Conservation (phyloP, 1,140 invertebrate genomes). For the Penaeus indicus region DNA sequence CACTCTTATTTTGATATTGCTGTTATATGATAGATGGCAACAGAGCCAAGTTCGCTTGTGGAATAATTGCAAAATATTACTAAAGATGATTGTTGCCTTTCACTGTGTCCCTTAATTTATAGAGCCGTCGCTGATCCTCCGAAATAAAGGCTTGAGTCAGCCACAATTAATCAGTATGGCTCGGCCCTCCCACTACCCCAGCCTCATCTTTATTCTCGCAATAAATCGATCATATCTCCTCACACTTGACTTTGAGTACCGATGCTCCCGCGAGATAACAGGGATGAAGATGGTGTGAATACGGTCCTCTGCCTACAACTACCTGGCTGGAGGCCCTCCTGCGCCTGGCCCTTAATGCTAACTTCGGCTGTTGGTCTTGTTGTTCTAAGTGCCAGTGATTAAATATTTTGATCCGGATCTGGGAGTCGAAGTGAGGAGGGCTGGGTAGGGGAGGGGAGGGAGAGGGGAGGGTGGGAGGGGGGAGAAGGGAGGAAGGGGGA, state of each 20-base stretch:
- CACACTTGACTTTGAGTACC: slow-evolving; percentile 52
- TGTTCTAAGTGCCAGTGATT: too few relatives aligned
- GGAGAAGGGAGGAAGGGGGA: too few relatives aligned
- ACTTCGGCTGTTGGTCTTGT: too few relatives aligned
- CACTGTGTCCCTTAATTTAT: slow-evolving; percentile 54
- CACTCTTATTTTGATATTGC: slow-evolving; percentile 35
- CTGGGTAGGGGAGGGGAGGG: too few relatives aligned
- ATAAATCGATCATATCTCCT: slow-evolving; percentile 62
- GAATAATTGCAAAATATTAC: slow-evolving; percentile 60
- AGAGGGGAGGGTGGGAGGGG: too few relatives aligned
- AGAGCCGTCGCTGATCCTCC: slow-evolving; percentile 45
- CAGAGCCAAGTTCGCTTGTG: slow-evolving; percentile 30
- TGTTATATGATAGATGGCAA: slow-evolving; percentile 45
- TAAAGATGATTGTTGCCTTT: slow-evolving; percentile 58
- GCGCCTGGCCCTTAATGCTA: too few relatives aligned
- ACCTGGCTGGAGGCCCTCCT: neutral
- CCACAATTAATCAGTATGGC: slow-evolving; percentile 53
- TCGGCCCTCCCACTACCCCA: slow-evolving; percentile 1
- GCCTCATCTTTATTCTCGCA: slow-evolving; percentile 57
- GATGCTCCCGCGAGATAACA: slow-evolving; percentile 43
- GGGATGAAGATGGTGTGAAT: slow-evolving; percentile 59
- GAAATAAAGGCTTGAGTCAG: slow-evolving; percentile 44
- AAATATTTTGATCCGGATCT: too few relatives aligned
- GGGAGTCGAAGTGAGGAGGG: too few relatives aligned
- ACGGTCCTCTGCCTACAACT: slow-evolving; percentile 30